Evolutionary conservation across 2,797 vertebrate species (phyloP).

Genomic region (Acanthurus leucopareius): DNA sequence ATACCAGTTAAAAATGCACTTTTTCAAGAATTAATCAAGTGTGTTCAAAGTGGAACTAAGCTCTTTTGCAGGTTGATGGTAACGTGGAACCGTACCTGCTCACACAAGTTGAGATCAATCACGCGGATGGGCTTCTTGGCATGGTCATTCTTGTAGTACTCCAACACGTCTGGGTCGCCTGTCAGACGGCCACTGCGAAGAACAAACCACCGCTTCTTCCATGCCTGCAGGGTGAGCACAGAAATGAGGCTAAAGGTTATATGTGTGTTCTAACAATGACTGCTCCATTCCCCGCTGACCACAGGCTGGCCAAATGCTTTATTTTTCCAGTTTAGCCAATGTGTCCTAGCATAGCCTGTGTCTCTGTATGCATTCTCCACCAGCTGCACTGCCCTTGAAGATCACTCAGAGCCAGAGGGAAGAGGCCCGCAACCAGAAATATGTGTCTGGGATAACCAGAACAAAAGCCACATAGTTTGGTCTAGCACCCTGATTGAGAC

Average conservation of each 20-base stretch:
- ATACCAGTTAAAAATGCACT: not conserved
- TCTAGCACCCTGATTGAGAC: slow-evolving; percentile 61
- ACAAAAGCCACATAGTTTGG: slow-evolving; percentile 79
- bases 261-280: slow-evolving; percentile 69
- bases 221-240: slow-evolving; percentile 88
- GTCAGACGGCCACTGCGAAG: slow-evolving; percentile 97
- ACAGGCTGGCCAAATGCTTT: slow-evolving; percentile 68
- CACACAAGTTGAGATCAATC: slow-evolving; percentile 99
- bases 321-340: slow-evolving; percentile 62
- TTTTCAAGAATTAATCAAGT: not conserved
- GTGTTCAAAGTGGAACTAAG: not conserved
- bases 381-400: slow-evolving; percentile 63
- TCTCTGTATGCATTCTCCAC: slow-evolving; percentile 59
- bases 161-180: slow-evolving; percentile 97
- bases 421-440: slow-evolving; percentile 75
- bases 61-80: not conserved
- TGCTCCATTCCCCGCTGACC: slow-evolving; percentile 61
- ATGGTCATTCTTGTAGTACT: slow-evolving; percentile 99
- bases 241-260: slow-evolving; percentile 71
- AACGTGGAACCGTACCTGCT: slow-evolving; percentile 84
- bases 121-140: slow-evolving; percentile 99
- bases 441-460: slow-evolving; percentile 73
- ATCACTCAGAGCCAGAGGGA: slow-evolving; percentile 55
- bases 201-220: slow-evolving; percentile 99
- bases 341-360: slow-evolving; percentile 52